phyloP scores from a whole-genome alignment of 1,140 invertebrate genomes.

The Temnothorax nylanderi region DNA sequence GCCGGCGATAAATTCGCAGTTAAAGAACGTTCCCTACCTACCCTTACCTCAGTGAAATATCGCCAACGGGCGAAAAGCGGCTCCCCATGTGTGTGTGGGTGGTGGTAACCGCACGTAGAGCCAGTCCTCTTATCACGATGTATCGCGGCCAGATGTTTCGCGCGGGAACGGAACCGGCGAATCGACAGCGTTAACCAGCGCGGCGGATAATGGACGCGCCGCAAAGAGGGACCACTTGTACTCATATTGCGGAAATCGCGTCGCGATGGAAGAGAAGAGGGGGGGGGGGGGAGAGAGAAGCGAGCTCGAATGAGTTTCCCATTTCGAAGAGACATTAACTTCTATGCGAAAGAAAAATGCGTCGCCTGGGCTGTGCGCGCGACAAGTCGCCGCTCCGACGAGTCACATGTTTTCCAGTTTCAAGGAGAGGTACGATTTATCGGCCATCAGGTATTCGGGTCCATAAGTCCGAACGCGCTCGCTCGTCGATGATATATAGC shows the following conservation, averaged over 20 bases:
- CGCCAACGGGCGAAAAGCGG: background rate
- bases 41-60: constrained; percentile 31
- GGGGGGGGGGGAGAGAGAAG: background rate
- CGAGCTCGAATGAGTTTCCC: constrained; percentile 21
- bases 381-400: constrained; percentile 33
- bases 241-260: constrained; percentile 29
- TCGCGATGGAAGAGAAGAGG: background rate
- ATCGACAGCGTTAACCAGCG: constrained; percentile 38
- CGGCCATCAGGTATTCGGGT: constrained; percentile 48
- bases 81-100: background rate
- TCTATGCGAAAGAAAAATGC: constrained; percentile 27
- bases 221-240: background rate
- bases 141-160: constrained; percentile 29
- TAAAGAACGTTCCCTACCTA: constrained; percentile 49
- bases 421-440: constrained; percentile 54
- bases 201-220: constrained; percentile 32
- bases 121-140: constrained; percentile 45
- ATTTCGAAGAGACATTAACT: constrained; percentile 14
- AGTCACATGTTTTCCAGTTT: constrained; percentile 51
- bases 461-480: constrained; percentile 36
- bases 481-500: constrained; percentile 52
- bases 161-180: constrained; percentile 11
- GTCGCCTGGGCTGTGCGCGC: background rate
- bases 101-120: constrained; percentile 22
- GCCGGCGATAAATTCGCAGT: constrained; percentile 58